Percentiles rank a stretch among this genome's conserved stretches.
Conservation (phyloP, 2,888 invertebrate genomes). For the Coenonympha arcania region DNA sequence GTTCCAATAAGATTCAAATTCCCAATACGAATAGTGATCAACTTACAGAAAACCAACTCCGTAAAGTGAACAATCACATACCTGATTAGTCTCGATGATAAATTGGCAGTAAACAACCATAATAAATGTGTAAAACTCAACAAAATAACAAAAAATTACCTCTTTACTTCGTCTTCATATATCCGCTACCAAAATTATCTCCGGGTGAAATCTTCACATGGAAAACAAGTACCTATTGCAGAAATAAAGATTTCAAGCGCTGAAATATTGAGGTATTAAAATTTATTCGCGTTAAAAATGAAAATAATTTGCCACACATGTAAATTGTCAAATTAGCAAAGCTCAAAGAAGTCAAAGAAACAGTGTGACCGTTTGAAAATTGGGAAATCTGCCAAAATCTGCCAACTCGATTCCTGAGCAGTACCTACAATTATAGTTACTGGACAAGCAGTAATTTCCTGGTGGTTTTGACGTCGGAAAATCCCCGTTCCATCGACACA, state of each 20-base stretch:
- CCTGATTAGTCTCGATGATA: conserved; percentile 37
- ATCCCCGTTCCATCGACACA: no score
- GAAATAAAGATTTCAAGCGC: neutral
- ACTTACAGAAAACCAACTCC: conserved; percentile 5
- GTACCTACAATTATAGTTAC: no score
- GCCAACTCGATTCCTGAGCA: no score
- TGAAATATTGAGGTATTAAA: no score
- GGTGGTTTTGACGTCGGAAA: no score
- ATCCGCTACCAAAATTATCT: neutral
- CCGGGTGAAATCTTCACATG: neutral
- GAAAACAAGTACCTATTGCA: neutral
- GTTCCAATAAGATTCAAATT: neutral
- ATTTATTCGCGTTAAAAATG: conserved; percentile 1
- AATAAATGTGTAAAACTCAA: conserved; percentile 30
- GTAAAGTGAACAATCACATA: conserved; percentile 14
- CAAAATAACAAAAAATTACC: conserved; percentile 45
- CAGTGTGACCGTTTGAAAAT: no score
- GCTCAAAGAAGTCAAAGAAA: conserved; percentile 46
- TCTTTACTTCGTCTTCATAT: conserved; percentile 16
- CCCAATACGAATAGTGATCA: conserved; percentile 7
- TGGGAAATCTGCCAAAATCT: no score
- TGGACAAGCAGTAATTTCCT: no score
- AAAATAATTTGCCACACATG: conserved; percentile 37
- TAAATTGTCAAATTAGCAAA: conserved; percentile 40
- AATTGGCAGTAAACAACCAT: conserved; percentile 26